Base-by-base conservation (phyloP, 2,113 vertebrate species). In the Pygoscelis adeliae region DNA sequence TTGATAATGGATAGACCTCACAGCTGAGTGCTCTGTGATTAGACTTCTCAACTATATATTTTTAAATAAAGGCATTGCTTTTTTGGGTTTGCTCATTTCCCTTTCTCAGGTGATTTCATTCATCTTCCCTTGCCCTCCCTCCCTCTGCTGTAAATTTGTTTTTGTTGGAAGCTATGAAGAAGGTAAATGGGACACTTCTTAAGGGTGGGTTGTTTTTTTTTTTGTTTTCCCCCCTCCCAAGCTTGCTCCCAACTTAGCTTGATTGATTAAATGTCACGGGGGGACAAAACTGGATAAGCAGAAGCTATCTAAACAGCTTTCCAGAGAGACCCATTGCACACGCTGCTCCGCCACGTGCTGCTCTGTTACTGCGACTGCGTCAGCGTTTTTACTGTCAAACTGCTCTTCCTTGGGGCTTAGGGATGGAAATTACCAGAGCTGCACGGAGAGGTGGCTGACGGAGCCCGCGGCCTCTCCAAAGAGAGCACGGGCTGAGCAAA, bases 1-100 rank as follows among this genome's bases (percentile, higher is more conserved):
- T 96, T 97, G 97, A 97, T 99, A 99, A 99, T 98, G 98, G 98
- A 99, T 99, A 98, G 98, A 96, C 97, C 98, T 98, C 99, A 98
- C 98, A 98, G 98, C 98, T 98, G 97, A 98, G 97, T 98, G 98
- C 93, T 70, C 97, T 96, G 97, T 98, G 98, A 98, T 98, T 97
- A 97, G 97, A 81, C 94, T 98, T 98, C 97, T 95, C 90, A 72
- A 94, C 89, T 94, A 91, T 97, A 97, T 98, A 96, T 98, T 99
- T 98, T 98, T 98, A 98, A 98, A 98, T 98, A 98, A 87, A 94
- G 89, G 79, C 92, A 59, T 65, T 16, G 26, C 69, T 93, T 79
- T 93, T 79, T 53, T 5, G 23, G 80, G 47, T 34, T 89, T 83
- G 55, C 76, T 96, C 83, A 44, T 91, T 89, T 91, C 77, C 89